Evolutionary conservation across 2,797 vertebrate species (phyloP).

Genomic region (Pelobates cultripes): DNA sequence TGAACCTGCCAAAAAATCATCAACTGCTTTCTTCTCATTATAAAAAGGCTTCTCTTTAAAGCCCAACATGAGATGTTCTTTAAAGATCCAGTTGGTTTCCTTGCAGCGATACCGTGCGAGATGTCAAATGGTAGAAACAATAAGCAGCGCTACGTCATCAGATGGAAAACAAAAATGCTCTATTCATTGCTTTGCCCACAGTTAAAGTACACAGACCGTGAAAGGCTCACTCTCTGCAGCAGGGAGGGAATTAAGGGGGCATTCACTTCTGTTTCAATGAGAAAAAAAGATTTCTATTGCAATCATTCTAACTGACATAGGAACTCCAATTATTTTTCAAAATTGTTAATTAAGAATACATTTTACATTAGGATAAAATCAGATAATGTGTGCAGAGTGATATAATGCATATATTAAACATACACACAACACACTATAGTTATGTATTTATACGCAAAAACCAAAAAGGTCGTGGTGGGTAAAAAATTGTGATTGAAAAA

Average conservation of each 20-base stretch:
- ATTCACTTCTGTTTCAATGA: conserved; percentile 17
- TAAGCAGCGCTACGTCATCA: conserved; percentile 1
- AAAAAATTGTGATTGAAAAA: no score
- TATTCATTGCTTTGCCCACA: conserved; percentile 12
- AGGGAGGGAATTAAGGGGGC: conserved; percentile 14
- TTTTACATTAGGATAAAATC: neutral
- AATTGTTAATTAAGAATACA: neutral
- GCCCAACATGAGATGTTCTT: no score
- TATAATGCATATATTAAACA: no score
- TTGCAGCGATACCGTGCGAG: conserved; percentile 1
- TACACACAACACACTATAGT: no score
- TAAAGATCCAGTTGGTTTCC: conserved; percentile 6
- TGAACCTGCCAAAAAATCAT: no score
- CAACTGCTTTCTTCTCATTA: no score
- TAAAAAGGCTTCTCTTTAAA: no score
- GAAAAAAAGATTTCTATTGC: conserved; percentile 28
- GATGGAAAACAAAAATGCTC: conserved; percentile 12
- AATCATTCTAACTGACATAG: neutral
- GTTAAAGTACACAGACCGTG: conserved; percentile 13
- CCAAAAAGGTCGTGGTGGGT: no score
- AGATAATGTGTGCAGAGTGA: no score
- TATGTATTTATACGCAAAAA: no score
- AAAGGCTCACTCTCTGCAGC: conserved; percentile 2
- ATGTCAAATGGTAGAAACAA: conserved; percentile 26
- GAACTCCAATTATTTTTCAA: conserved; percentile 3